phyloP scores from a whole-genome alignment of 2,113 vertebrate species.

The Stegostoma tigrinum region DNA sequence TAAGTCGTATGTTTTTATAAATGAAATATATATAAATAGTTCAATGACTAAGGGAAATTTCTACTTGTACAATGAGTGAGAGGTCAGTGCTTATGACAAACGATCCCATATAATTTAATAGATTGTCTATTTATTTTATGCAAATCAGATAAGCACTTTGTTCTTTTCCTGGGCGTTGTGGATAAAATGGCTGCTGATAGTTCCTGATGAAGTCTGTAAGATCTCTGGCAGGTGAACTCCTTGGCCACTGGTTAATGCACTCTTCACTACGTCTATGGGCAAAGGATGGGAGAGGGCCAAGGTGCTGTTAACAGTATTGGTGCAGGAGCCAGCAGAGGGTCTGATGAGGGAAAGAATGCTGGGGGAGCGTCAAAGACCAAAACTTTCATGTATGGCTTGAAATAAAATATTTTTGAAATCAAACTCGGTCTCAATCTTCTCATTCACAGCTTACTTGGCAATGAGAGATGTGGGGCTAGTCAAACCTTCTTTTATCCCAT shows the following conservation, averaged over 20 bases:
- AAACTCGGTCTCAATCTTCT: not conserved
- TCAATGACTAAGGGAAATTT: not conserved
- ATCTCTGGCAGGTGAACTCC: not conserved
- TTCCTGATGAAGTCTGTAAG: not conserved
- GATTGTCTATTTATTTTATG: conserved; percentile 28
- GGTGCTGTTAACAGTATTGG: not conserved
- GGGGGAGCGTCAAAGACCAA: not conserved
- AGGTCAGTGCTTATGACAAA: not conserved
- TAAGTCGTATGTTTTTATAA: conserved; percentile 4
- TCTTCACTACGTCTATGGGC: not conserved
- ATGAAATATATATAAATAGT: conserved; percentile 18
- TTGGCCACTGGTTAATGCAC: not conserved
- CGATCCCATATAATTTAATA: not conserved
- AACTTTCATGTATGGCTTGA: conserved; percentile 13
- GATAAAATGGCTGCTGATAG: not conserved
- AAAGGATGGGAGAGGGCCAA: not conserved
- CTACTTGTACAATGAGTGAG: conserved; percentile 13
- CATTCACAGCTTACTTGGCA: not conserved
- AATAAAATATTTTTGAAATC: conserved; percentile 31
- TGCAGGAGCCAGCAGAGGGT: not conserved
- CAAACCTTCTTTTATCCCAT: not conserved
- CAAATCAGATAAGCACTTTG: not conserved
- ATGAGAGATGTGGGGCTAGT: not conserved
- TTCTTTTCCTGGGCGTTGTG: not conserved
- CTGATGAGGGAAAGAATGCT: not conserved